phyloP scores from a whole-genome alignment of 1,140 invertebrate genomes.

The Caenorhabditis brenneri region DNA sequence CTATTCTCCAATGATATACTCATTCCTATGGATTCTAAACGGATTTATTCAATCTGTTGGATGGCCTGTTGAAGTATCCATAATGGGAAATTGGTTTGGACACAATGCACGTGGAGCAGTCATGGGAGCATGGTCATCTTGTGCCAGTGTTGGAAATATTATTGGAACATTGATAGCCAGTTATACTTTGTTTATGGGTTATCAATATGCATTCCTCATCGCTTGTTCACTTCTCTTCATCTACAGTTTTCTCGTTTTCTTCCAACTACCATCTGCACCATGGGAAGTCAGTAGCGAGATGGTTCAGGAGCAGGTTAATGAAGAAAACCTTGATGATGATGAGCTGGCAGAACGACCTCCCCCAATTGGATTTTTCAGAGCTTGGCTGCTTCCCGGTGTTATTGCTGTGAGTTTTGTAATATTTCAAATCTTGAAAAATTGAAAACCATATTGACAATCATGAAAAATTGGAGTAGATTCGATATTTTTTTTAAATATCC shows the following conservation, averaged over 20 bases:
- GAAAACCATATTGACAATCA: too few relatives aligned
- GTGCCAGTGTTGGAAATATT: conserved; percentile 74
- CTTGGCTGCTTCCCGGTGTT: conserved; percentile 73
- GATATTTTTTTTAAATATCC: too few relatives aligned
- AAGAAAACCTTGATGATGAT: background rate
- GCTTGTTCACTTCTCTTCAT: conserved; percentile 71
- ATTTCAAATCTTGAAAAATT: too few relatives aligned
- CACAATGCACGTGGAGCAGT: conserved; percentile 72
- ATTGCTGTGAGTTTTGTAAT: conserved; percentile 71
- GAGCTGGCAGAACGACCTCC: conserved; percentile 20
- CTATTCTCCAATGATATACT: conserved; percentile 35
- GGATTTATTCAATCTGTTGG: conserved; percentile 54
- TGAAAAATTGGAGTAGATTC: too few relatives aligned
- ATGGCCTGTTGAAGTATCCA: conserved; percentile 56
- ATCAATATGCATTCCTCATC: conserved; percentile 73
- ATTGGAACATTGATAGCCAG: conserved; percentile 73
- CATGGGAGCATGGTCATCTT: conserved; percentile 74
- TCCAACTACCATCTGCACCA: conserved; percentile 71
- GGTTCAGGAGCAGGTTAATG: conserved; percentile 3
- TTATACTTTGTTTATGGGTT: conserved; percentile 65
- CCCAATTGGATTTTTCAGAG: conserved; percentile 69
- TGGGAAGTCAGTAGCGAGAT: conserved; percentile 62
- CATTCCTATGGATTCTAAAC: conserved; percentile 37
- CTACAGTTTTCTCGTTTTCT: conserved; percentile 72
- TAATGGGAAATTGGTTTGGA: conserved; percentile 73